These are phyloP conservation scores for Phengaris arion DNA, from an alignment of 2,888 invertebrate species.

Conservation along the genomic window DNA sequence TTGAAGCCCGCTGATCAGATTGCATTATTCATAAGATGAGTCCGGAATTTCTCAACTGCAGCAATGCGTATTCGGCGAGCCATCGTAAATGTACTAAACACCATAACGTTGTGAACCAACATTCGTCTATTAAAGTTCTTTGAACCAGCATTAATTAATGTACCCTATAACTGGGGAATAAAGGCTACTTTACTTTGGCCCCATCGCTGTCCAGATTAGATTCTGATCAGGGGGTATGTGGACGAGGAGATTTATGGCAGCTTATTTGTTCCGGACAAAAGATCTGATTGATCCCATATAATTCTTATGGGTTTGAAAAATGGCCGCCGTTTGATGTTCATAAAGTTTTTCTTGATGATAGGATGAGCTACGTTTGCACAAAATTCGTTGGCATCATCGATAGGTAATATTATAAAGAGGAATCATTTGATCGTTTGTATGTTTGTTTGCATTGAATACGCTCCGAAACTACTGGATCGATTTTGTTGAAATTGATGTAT, in stretches of 20 bases:
- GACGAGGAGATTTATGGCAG: conserved; percentile 13
- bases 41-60: background rate
- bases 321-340: background rate
- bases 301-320: conserved; percentile 11
- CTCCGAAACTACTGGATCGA: too few species aligned
- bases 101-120: conserved; percentile 4
- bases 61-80: background rate
- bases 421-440: too few species aligned
- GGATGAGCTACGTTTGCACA: background rate
- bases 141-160: background rate
- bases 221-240: background rate
- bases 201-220: background rate
- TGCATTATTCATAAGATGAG: background rate
- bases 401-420: too few species aligned
- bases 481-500: too few species aligned
- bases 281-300: conserved; percentile 24
- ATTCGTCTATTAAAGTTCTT: conserved; percentile 1
- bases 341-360: conserved; percentile 3
- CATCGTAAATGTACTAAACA: conserved; percentile 2
- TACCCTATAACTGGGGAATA: background rate
- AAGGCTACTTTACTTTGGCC: background rate
- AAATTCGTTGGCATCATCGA: background rate
- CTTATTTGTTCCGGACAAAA: conserved; percentile 27
- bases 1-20: background rate
- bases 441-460: too few species aligned